Percentiles rank a stretch among this genome's conserved stretches.
Evolutionary conservation across 2,888 invertebrate species (phyloP).

Genomic region (Maniola hyperantus): DNA sequence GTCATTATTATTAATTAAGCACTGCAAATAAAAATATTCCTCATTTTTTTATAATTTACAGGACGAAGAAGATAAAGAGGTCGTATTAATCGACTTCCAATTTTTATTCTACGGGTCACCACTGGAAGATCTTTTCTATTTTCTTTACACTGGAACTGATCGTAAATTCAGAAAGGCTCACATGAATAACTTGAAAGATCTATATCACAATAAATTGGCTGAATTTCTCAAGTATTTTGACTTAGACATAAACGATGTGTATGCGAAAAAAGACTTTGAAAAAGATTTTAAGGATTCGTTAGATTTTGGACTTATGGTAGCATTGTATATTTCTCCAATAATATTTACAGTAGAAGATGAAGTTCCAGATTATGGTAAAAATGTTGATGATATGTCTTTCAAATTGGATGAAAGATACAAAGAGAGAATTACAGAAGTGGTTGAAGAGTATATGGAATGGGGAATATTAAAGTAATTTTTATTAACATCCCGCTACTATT

Average conservation of each 20-base stretch:
- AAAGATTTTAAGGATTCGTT: slow-evolving; percentile 38
- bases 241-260: slow-evolving; percentile 43
- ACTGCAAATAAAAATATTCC: background rate
- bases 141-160: slow-evolving; percentile 44
- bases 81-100: slow-evolving; percentile 51
- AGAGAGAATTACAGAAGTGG: slow-evolving; percentile 42
- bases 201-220: slow-evolving; percentile 48
- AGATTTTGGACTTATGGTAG: slow-evolving; percentile 40
- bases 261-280: slow-evolving; percentile 42
- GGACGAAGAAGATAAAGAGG: slow-evolving; percentile 47
- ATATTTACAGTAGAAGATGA: slow-evolving; percentile 38
- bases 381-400: slow-evolving; percentile 31
- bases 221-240: slow-evolving; percentile 48
- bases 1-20: background rate
- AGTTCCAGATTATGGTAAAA: slow-evolving; percentile 40
- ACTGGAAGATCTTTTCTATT: slow-evolving; percentile 45
- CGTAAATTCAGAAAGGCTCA: slow-evolving; percentile 47
- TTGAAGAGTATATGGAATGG: slow-evolving; percentile 49
- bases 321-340: slow-evolving; percentile 38
- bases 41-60: slow-evolving; percentile 44
- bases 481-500: no score
- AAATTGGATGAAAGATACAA: slow-evolving; percentile 37
- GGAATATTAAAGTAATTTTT: slow-evolving; percentile 42
- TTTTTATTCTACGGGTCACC: slow-evolving; percentile 44
- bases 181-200: slow-evolving; percentile 46